Evolutionary conservation across 2,888 invertebrate genomes (phyloP), one percentile per base, ranked within the genome.

Genomic region (Euproctis similis): DNA sequence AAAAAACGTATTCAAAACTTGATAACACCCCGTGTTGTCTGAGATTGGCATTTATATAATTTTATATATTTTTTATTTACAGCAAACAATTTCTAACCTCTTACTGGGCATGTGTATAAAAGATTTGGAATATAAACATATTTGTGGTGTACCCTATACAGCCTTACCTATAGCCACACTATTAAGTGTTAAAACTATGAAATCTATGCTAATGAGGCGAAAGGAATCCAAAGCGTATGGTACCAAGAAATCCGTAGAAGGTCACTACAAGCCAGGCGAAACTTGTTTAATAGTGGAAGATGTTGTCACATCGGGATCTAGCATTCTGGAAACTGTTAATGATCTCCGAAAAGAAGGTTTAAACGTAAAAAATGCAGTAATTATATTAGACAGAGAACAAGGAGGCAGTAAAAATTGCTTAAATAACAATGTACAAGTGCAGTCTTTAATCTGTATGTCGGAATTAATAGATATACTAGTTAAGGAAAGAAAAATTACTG

Each of bases 71-170:
- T n/a, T n/a, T n/a, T n/a, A n/a, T n/a, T n/a, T n/a, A n/a, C 0
- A 99, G 99, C 75, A 73, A 34, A 42, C 65, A 11, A 75, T 80
- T 57, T 65, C 78, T 11, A 46, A 54, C 8, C 44, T 81, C 8
- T 36, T 77, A 2, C 51, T 59, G 28, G 86, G 88, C 9, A 76
- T 87, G 35, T 77, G 87, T 1, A 71, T 87, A 9, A 70, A 86
- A 32, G 63, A 85, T 19, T 63, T 78, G 12, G 57, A 74, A 12
- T 85, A 85, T 40, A 88, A 92, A 47, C 89, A 92, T 46, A 76
- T 98, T 8, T 98, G 98, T 71, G 98, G 98, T 2, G 97, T 98
- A 0, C 98, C 99, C 0, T 99, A 98, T 53, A 98, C 98, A 2
- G 98, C 98, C 1, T 76, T 99, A 28, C 98, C 98, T 0, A 88